These are phyloP conservation scores for Holothuria leucospilota DNA, from an alignment of 53 echinoderm and acorn worm species.

Conservation along the genomic window DNA sequence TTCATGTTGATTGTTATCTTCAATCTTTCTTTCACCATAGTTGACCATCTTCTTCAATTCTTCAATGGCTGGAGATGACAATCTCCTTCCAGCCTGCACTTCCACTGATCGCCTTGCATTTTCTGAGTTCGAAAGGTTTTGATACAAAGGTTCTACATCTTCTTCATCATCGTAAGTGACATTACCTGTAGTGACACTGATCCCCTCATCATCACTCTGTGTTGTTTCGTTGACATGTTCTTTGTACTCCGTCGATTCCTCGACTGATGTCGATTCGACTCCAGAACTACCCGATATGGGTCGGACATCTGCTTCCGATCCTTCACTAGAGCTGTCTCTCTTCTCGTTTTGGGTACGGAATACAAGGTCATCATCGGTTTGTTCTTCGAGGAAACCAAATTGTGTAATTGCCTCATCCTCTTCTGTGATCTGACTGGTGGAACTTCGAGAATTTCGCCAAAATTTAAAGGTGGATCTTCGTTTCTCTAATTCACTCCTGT, in stretches of 20 bases:
- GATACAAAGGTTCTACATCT: constrained; percentile 1
- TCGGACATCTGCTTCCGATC: neutral
- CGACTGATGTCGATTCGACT: constrained; percentile 10
- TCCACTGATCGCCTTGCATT: neutral
- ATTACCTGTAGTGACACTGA: neutral
- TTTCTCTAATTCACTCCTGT: constrained; percentile 28
- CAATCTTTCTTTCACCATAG: neutral
- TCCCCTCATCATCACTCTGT: constrained; percentile 30
- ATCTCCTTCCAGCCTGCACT: neutral
- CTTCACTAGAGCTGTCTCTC: neutral
- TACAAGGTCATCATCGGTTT: neutral
- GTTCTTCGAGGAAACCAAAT: constrained; percentile 23
- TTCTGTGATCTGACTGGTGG: neutral
- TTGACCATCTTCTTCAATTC: constrained; percentile 32
- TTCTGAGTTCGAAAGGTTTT: neutral
- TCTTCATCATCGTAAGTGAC: neutral
- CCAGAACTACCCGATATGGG: constrained; percentile 27
- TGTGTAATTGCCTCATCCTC: constrained; percentile 22
- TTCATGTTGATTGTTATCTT: neutral
- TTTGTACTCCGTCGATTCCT: neutral
- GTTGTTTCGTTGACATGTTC: no score
- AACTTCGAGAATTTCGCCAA: constrained; percentile 11
- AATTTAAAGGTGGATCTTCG: constrained; percentile 9
- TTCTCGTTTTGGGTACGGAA: neutral
- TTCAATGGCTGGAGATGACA: constrained; percentile 6